A percentile compares a stretch with the other conserved stretches of the same genome.
Conservation (phyloP, 2,113 vertebrate species). For the Noctilio leporinus region DNA sequence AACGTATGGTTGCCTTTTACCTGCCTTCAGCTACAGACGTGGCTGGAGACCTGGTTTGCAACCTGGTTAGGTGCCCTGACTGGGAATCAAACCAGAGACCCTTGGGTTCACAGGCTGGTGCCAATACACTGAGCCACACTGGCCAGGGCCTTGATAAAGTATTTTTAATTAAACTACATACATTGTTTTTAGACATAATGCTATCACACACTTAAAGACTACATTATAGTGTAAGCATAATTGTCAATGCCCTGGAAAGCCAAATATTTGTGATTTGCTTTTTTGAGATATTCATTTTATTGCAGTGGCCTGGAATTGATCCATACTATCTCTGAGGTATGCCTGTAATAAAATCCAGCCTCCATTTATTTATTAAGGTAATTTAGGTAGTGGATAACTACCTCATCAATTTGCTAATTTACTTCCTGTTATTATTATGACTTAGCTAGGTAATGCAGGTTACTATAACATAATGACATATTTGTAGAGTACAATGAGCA, state of each 20-base stretch:
- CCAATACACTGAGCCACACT: no score
- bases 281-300: not conserved
- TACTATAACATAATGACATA: not conserved
- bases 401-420: not conserved
- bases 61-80: no score
- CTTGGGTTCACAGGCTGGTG: no score
- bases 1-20: no score
- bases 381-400: not conserved
- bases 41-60: no score
- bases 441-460: not conserved
- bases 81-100: no score
- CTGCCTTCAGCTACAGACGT: no score
- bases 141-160: no score
- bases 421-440: not conserved
- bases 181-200: not conserved
- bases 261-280: not conserved
- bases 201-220: not conserved
- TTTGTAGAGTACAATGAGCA: not conserved
- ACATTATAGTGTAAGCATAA: not conserved
- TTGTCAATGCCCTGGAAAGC: not conserved
- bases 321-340: not conserved
- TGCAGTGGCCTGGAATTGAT: not conserved
- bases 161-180: not conserved
- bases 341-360: not conserved
- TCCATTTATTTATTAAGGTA: not conserved